Base-by-base conservation (phyloP, 2,113 vertebrate species). In the Ailurus styani region DNA sequence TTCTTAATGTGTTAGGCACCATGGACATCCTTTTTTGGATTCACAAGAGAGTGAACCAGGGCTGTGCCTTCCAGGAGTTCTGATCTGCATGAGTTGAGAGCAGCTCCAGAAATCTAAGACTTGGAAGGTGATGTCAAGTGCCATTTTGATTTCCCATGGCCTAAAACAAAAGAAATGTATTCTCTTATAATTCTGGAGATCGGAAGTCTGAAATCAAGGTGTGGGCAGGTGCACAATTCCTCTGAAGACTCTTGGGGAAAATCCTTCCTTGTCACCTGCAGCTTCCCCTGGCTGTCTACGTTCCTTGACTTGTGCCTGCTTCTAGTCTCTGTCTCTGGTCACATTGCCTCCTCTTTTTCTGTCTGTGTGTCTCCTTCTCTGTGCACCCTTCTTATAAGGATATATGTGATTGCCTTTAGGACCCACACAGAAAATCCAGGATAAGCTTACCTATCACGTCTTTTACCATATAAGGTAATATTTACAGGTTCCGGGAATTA, bases 211-310 rank as follows among this genome's bases (percentile, higher is more conserved):
- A 68, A 90, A 50, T 75, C 14, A 62, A 54, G 42, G 17, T 64
- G 23, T 40, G 12, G n/a, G 54, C 13, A 6, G 27, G 50, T 62
- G 5, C 6, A 1, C 2, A 40, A 3, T 23, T n/a, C n/a, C n/a
- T 40, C 37, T 8, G 7, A 10, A 50, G 8, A 11, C 23, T 45
- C n/a, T 2, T 4, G 52, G 2, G 40, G 18, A 23, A 31, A 89
- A 23, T 5, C 31, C 37, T 7, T 21, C 12, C 21, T 90, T 23
- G 8, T 14, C 54, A 37, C 31, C 6, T 9, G 27, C 6, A 42
- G 45, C 29, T 23, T 25, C 42, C 4, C 2, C 1, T 14, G 21
- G 2, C 47, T 54, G 68, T 20, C 54, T 66, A 5, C 3, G 5
- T 29, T 27, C 47, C 23, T 72, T 34, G 52, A 17, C 45, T 29